Evolutionary conservation across 2,797 vertebrate genomes (phyloP), one percentile per base, ranked within the genome.

Genomic region (Varecia variegata): DNA sequence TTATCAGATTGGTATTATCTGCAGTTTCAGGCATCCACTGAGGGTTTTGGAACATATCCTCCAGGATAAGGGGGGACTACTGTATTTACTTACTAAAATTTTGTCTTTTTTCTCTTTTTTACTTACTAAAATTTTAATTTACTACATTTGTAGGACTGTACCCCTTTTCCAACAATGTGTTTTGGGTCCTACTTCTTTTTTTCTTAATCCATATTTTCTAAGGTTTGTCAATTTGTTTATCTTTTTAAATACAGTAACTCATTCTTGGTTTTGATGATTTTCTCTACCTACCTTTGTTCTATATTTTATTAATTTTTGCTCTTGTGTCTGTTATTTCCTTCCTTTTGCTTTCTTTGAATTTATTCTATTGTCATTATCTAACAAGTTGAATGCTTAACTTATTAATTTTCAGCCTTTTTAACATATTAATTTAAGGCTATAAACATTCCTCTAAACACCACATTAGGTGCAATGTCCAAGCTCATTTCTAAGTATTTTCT

Each of bases 121-220:
- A 35, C 27, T 87, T 86, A 74, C 40, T 67, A 80, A 86, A 65
- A 71, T 58, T 89, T 68, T 84, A 40, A 90, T 65, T 67, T 74
- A 52, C 14, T 52, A 91, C 2, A 77, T 60, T 21, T 87, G 32
- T 54, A 93, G 60, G 35, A 77, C 68, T 74, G 15, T 12, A 27
- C 5, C 3, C n/a, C 32, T 79, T 92, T 83, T 60, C n/a, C 68
- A 82, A 92, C 38, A 30, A 87, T 52, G n/a, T 88, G 40, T 27
- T 86, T 91, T 68, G 23, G 43, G 43, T 27, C 5, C 73, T 56
- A 54, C 21, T 70, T 9, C 70, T 25, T 67, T 47, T 85, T 85
- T 92, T 60, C 50, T 70, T 77, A n/a, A 93, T 88, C 45, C 88
- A 10, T 40, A 91, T 83, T 93, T 93, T 23, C 40, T 83, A 40